Evolutionary conservation across 2,888 invertebrate genomes (phyloP).

Genomic region (Drosophila pseudotalamancana): DNA sequence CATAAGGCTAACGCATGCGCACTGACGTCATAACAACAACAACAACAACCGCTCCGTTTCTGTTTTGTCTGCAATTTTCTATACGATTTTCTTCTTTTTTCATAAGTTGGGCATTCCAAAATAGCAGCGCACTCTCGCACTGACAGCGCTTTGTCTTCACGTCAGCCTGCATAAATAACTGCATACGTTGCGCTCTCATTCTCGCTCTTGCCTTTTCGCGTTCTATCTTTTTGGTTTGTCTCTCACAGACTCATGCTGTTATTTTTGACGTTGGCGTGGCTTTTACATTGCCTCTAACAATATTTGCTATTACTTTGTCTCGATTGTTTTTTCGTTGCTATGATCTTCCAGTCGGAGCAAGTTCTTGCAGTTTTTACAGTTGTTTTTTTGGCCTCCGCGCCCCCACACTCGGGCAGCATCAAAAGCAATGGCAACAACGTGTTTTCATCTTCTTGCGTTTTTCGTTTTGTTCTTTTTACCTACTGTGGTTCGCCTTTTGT

Average conservation of each 20-base stretch:
- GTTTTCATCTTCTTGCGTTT: constrained; percentile 5
- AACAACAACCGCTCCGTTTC: constrained; percentile 39
- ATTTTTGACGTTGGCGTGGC: constrained; percentile 28
- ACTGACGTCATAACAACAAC: constrained; percentile 51
- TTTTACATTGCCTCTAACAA: constrained; percentile 43
- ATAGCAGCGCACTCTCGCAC: constrained; percentile 31
- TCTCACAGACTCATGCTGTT: no score
- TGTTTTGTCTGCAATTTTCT: constrained; percentile 69
- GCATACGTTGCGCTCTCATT: constrained; percentile 59
- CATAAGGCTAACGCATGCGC: constrained; percentile 69
- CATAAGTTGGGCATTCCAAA: constrained; percentile 61
- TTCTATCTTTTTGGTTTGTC: constrained; percentile 20
- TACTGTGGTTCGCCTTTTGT: constrained; percentile 48
- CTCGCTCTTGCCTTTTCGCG: constrained; percentile 7
- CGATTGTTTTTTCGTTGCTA: constrained; percentile 17
- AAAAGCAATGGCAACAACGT: constrained; percentile 13
- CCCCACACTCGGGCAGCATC: constrained; percentile 37
- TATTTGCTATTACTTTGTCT: constrained; percentile 67
- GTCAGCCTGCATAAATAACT: constrained; percentile 63
- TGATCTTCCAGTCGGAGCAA: constrained; percentile 34
- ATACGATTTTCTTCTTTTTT: constrained; percentile 56
- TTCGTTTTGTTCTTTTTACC: constrained; percentile 37
- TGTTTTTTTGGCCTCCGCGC: constrained; percentile 52
- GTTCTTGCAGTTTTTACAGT: constrained; percentile 69
- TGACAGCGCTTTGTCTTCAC: constrained; percentile 5